These are phyloP conservation scores for Drosophila pseudotakahashii DNA, from an alignment of 2,888 invertebrate species.

Conservation along the genomic window DNA sequence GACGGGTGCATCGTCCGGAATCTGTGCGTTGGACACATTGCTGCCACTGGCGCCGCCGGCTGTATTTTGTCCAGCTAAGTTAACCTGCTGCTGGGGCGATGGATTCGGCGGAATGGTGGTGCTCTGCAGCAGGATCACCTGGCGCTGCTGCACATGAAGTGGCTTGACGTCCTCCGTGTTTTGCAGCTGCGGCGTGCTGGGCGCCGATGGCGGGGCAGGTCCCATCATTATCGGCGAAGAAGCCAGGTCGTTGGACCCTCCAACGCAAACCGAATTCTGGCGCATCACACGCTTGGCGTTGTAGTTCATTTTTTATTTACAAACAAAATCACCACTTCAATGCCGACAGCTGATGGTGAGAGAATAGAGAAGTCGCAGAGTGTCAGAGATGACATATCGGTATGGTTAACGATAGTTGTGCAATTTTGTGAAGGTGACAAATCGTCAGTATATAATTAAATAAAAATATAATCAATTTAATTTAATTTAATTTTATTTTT, in stretches of 20 bases:
- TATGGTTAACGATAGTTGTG: background rate
- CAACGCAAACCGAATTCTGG: conserved; percentile 71
- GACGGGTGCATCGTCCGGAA: conserved; percentile 73
- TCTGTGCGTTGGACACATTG: conserved; percentile 31
- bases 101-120: conserved; percentile 52
- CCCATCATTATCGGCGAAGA: conserved; percentile 56
- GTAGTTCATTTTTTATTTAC: conserved; percentile 64
- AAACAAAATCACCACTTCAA: conserved; percentile 13
- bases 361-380: background rate
- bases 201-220: conserved; percentile 49
- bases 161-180: conserved; percentile 56
- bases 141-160: conserved; percentile 68
- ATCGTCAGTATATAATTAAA: too few species aligned
- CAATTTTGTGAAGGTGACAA: background rate
- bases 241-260: conserved; percentile 44
- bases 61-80: conserved; percentile 4
- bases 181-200: conserved; percentile 59
- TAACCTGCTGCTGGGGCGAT: conserved; percentile 33
- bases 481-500: too few species aligned
- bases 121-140: conserved; percentile 62
- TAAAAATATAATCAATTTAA: too few species aligned
- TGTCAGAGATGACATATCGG: background rate
- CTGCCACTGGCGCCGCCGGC: conserved; percentile 12
- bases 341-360: conserved; percentile 4
- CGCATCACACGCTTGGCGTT: conserved; percentile 73